Evolutionary conservation across 2,113 vertebrate genomes (phyloP).

Genomic region (Crotalus tigris): DNA sequence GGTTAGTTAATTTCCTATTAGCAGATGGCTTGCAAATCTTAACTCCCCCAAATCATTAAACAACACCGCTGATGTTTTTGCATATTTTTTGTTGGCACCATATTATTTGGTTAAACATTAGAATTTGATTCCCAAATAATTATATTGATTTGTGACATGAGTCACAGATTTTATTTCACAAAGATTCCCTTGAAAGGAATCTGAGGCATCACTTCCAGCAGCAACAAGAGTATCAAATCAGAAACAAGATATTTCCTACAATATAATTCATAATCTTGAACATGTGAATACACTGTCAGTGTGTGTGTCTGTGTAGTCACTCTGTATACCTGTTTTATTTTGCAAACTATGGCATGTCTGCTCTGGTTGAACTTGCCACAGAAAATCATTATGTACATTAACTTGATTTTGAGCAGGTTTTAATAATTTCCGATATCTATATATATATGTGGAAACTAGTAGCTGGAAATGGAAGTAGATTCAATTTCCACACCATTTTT

Average conservation of each 20-base stretch:
- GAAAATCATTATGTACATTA: neutral
- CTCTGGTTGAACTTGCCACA: neutral
- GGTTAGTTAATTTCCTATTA: constrained; percentile 55
- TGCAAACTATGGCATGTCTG: neutral
- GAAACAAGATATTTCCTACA: neutral
- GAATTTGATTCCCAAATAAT: neutral
- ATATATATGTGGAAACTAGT: neutral
- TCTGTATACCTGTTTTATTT: neutral
- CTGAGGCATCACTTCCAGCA: neutral
- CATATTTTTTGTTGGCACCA: constrained; percentile 59
- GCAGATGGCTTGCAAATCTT: constrained; percentile 48
- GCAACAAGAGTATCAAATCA: neutral
- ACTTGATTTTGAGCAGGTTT: neutral
- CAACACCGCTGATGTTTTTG: constrained; percentile 56
- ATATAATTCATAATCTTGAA: neutral
- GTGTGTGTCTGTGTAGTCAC: neutral
- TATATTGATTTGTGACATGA: neutral
- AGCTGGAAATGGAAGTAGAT: neutral
- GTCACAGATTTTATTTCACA: neutral
- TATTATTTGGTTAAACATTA: constrained; percentile 37
- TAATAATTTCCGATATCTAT: neutral
- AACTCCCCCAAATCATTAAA: constrained; percentile 56
- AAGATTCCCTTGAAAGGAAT: neutral
- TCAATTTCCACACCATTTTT: neutral
- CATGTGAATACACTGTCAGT: neutral